Conservation (phyloP, 2,797 vertebrate genomes). For the Labroides dimidiatus region DNA sequence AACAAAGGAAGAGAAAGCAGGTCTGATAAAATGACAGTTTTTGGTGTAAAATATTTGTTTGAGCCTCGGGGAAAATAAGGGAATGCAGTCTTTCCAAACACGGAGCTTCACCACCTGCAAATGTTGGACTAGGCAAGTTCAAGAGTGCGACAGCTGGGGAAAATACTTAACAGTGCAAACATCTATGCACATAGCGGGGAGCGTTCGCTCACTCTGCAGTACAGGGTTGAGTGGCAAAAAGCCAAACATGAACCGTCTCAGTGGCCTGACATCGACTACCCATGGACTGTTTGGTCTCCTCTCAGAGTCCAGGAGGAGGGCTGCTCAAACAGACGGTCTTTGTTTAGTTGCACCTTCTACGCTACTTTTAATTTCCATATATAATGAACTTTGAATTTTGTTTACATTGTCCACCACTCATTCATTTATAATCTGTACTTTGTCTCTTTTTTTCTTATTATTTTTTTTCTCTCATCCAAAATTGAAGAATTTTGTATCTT, state of each 20-base stretch:
- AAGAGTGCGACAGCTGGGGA: slow-evolving; percentile 41
- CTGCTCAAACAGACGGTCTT: slow-evolving; percentile 13
- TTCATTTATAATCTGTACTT: too few species aligned
- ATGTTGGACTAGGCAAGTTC: slow-evolving; percentile 45
- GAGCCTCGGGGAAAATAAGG: slow-evolving; percentile 37
- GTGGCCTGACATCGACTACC: slow-evolving; percentile 6
- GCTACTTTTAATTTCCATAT: too few species aligned
- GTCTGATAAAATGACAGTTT: slow-evolving; percentile 28
- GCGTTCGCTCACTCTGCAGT: slow-evolving; percentile 30
- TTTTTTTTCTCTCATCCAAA: too few species aligned
- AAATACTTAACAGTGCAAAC: slow-evolving; percentile 38
- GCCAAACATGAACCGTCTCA: slow-evolving; percentile 30
- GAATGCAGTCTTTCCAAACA: slow-evolving; percentile 45
- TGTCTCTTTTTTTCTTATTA: too few species aligned
- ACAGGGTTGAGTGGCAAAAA: slow-evolving; percentile 20
- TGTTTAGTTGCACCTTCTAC: slow-evolving; percentile 30
- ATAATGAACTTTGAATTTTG: too few species aligned
- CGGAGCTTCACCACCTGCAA: slow-evolving; percentile 34
- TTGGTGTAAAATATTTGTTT: slow-evolving; percentile 45
- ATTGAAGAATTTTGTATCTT: too few species aligned
- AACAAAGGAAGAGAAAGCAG: slow-evolving; percentile 29
- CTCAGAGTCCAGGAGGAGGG: slow-evolving; percentile 17
- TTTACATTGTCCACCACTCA: too few species aligned
- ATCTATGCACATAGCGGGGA: slow-evolving; percentile 22
- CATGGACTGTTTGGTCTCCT: slow-evolving; percentile 16